Conservation (phyloP, 2,888 invertebrate genomes). For the Minunthozetes semirufus region DNA sequence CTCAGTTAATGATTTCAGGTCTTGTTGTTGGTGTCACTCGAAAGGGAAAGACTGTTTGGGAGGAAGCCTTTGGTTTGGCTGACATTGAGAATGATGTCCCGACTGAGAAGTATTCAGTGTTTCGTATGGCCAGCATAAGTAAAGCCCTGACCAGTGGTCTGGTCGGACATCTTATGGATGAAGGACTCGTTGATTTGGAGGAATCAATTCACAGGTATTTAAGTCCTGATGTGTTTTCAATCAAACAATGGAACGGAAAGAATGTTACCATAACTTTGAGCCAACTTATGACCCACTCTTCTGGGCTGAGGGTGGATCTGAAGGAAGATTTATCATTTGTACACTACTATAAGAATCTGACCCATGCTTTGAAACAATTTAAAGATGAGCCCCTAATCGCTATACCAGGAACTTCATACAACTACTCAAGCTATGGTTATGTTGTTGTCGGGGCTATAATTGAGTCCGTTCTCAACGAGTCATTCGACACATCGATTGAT, state of each 20-base stretch:
- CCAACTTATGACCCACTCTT: slow-evolving; percentile 14
- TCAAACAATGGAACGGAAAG: slow-evolving; percentile 11
- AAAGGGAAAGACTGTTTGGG: not conserved
- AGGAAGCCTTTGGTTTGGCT: not conserved
- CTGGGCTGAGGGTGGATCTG: not conserved
- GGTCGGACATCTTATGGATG: slow-evolving; percentile 11
- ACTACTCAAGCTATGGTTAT: slow-evolving; percentile 3
- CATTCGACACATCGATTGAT: not conserved
- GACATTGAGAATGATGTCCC: slow-evolving; percentile 15
- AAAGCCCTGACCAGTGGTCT: slow-evolving; percentile 19
- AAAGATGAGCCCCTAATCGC: not conserved
- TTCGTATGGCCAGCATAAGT: not conserved
- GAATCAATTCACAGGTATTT: slow-evolving; percentile 8
- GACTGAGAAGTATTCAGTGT: not conserved
- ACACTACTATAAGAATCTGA: not conserved
- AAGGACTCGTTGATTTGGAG: slow-evolving; percentile 14
- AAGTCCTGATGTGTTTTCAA: not conserved
- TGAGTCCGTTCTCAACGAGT: not conserved
- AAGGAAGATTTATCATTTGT: not conserved
- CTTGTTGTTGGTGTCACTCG: not conserved
- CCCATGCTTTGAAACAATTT: not conserved
- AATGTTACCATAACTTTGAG: not conserved
- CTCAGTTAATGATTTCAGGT: not conserved
- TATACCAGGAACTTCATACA: not conserved
- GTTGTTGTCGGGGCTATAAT: slow-evolving; percentile 3